A percentile compares a stretch with the other conserved stretches of the same genome.
Conservation (phyloP, 2,888 invertebrate genomes). For the Bugula neritina region DNA sequence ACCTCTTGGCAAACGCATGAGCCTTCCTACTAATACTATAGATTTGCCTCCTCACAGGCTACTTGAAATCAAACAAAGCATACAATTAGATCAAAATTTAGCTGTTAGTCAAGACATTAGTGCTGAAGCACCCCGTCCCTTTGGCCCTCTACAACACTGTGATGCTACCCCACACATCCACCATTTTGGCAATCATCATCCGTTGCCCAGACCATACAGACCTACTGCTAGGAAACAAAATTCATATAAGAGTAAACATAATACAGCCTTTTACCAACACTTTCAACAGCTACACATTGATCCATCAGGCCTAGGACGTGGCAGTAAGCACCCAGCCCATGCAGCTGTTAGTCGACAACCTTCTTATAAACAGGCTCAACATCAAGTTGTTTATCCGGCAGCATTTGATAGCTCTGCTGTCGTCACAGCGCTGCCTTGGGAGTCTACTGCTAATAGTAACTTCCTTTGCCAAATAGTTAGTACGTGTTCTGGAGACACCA, state of each 20-base stretch:
- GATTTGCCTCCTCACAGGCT: conserved; percentile 51
- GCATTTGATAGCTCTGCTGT: conserved; percentile 54
- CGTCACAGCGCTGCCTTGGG: neutral
- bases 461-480: neutral
- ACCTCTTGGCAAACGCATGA: conserved; percentile 49
- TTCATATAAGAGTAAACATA: neutral
- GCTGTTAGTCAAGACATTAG: conserved; percentile 35
- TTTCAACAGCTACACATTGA: conserved; percentile 42
- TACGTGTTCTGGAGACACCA: neutral
- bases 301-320: conserved; percentile 34
- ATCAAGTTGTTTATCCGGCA: conserved; percentile 73
- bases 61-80: conserved; percentile 50
- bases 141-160: neutral
- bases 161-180: neutral
- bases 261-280: conserved; percentile 59
- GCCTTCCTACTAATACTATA: conserved; percentile 47
- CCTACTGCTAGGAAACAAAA: neutral
- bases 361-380: conserved; percentile 80
- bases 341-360: conserved; percentile 61
- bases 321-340: conserved; percentile 17
- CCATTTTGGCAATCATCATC: neutral
- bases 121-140: neutral
- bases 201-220: neutral
- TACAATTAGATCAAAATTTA: conserved; percentile 48
- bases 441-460: neutral